These are phyloP conservation scores for Apostichopus japonicus DNA, from an alignment of 35 echinoderm and acorn worm species.

Conservation along the genomic window DNA sequence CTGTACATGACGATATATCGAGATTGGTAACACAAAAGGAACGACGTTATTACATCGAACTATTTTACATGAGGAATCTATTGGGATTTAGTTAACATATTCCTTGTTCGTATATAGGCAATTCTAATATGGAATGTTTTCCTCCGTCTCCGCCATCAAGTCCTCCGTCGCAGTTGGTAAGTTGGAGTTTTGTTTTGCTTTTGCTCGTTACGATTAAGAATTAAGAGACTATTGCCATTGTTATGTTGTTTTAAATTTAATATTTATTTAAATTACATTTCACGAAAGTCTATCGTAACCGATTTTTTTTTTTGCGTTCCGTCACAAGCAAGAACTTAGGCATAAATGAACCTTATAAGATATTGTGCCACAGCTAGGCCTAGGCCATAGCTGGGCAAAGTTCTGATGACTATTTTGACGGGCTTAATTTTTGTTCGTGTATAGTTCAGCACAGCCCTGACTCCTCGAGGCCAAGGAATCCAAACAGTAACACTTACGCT, in stretches of 20 bases:
- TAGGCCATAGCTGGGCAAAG: no score
- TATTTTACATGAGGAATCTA: not conserved
- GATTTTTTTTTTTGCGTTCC: no score
- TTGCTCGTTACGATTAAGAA: not conserved
- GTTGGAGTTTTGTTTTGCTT: constrained; percentile 13
- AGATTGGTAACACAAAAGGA: not conserved
- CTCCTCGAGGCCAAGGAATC: no score
- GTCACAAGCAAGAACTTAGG: no score
- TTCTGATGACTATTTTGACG: no score
- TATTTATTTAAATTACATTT: no score
- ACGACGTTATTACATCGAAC: not conserved
- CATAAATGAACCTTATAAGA: no score
- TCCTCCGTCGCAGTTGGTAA: constrained; percentile 71
- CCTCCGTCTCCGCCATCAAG: constrained; percentile 85
- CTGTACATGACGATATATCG: not conserved
- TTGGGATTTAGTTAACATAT: not conserved
- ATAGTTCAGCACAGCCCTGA: no score
- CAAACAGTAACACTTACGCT: no score
- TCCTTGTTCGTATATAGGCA: not conserved
- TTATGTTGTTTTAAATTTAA: not conserved
- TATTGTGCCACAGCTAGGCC: no score
- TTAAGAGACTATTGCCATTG: not conserved
- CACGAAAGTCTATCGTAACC: no score
- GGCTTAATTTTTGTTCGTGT: no score
- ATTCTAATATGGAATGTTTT: constrained; percentile 55